A percentile compares a stretch with the other conserved stretches of the same genome.
phyloP scores from a whole-genome alignment of 2,888 invertebrate genomes.

The Argyresthia goedartella region DNA sequence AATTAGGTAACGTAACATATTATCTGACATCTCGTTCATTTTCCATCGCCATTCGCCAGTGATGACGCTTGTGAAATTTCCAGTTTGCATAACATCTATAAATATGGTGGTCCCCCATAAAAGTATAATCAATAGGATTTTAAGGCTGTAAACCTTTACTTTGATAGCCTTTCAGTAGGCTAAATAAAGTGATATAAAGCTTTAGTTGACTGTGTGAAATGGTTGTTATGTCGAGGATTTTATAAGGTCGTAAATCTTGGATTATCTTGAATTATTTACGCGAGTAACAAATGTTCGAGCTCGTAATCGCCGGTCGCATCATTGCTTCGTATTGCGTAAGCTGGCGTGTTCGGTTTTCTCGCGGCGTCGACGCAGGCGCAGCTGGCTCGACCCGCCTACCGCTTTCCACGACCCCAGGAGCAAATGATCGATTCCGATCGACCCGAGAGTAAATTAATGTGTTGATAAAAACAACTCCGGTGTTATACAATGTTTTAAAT shows the following conservation, averaged over 20 bases:
- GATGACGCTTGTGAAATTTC: constrained; percentile 29
- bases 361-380: constrained; percentile 6
- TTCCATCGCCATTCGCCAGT: constrained; percentile 21
- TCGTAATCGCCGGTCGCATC: constrained; percentile 7
- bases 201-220: no score
- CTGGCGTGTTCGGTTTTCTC: constrained; percentile 20
- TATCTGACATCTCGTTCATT: constrained; percentile 26
- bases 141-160: no score
- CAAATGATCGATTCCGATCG: constrained; percentile 17
- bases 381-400: constrained; percentile 17
- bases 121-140: no score
- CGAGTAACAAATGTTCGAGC: not conserved
- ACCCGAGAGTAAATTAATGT: constrained; percentile 1
- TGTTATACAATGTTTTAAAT: not conserved
- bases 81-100: constrained; percentile 10
- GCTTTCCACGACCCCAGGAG: constrained; percentile 40
- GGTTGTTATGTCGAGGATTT: not conserved
- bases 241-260: not conserved
- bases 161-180: no score
- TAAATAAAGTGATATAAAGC: no score
- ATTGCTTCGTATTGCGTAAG: constrained; percentile 10
- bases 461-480: not conserved
- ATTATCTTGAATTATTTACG: not conserved
- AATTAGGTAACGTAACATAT: constrained; percentile 41
- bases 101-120: not conserved